A percentile compares a stretch with the other conserved stretches of the same genome.
phyloP scores from a whole-genome alignment of 2,888 invertebrate species.

The Eudasyphora cyanicolor region DNA sequence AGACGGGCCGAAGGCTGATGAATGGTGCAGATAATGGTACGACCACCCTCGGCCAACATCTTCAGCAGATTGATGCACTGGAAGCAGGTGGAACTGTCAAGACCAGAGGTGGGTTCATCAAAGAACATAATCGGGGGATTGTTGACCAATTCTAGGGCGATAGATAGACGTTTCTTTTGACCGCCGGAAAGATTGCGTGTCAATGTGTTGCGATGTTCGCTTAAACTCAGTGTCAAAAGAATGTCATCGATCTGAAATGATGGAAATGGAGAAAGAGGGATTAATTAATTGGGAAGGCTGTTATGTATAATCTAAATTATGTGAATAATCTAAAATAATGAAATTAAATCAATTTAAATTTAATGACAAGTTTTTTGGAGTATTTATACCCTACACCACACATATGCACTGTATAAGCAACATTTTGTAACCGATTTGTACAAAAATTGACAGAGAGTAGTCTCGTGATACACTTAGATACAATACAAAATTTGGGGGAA shows the following conservation, averaged over 20 bases:
- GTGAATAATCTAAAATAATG: no score
- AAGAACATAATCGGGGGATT: constrained; percentile 99
- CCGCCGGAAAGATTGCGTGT: constrained; percentile 96
- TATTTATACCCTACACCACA: no score
- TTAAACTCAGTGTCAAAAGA: constrained; percentile 91
- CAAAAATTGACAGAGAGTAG: no score
- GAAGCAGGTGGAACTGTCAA: constrained; percentile 97
- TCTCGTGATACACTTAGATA: no score
- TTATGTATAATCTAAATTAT: no score
- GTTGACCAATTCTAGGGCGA: constrained; percentile 95
- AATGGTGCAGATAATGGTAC: constrained; percentile 95
- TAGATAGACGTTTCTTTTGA: constrained; percentile 96
- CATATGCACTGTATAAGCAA: no score
- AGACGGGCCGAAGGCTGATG: constrained; percentile 98
- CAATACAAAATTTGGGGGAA: no score
- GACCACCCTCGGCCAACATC: constrained; percentile 92
- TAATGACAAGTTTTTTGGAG: no score
- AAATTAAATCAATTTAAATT: no score
- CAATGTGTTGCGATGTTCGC: constrained; percentile 93
- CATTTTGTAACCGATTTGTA: no score
- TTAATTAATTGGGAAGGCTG: not conserved
- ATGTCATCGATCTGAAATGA: constrained; percentile 92
- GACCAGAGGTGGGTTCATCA: constrained; percentile 97
- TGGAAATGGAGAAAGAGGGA: not conserved
- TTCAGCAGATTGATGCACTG: constrained; percentile 95